These are phyloP conservation scores for Axinella damicornis DNA, from an alignment of 37 sponge, comb jelly and placozoan genomes.

Conservation along the genomic window DNA sequence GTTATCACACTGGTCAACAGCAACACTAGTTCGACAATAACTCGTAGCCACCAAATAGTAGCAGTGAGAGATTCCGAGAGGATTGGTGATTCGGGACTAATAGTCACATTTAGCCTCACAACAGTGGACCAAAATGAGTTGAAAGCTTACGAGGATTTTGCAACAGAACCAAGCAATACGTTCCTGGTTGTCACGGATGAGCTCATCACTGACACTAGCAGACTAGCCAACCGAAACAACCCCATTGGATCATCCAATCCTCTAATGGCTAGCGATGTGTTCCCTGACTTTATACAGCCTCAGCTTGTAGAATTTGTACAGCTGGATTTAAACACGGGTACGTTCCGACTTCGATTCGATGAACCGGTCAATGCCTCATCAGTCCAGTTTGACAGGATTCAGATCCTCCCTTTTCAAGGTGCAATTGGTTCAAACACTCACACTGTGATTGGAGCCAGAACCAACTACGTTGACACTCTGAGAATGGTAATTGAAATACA, in stretches of 20 bases:
- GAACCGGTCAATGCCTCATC: constrained; percentile 88
- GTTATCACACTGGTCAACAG: constrained; percentile 75
- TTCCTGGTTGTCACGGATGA: constrained; percentile 50
- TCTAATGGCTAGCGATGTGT: constrained; percentile 34
- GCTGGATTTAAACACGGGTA: constrained; percentile 58
- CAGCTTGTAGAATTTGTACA: constrained; percentile 20
- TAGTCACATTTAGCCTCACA: constrained; percentile 59
- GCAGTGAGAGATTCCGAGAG: constrained; percentile 53
- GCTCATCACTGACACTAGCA: constrained; percentile 58
- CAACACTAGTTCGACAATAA: constrained; percentile 12
- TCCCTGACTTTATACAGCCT: constrained; percentile 40
- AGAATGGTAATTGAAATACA: constrained; percentile 40
- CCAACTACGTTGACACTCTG: constrained; percentile 29
- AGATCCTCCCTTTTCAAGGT: constrained; percentile 15
- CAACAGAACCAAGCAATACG: constrained; percentile 53
- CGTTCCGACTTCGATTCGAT: constrained; percentile 56
- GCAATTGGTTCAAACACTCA: background rate
- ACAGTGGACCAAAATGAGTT: constrained; percentile 46
- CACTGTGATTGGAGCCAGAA: constrained; percentile 31
- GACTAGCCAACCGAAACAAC: constrained; percentile 12
- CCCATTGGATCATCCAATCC: constrained; percentile 36
- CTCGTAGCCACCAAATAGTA: constrained; percentile 59
- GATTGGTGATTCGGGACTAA: constrained; percentile 1
- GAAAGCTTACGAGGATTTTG: constrained; percentile 83
- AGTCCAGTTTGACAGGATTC: constrained; percentile 50